A percentile compares a stretch with the other conserved stretches of the same genome.
These are phyloP conservation scores for Operophtera brumata DNA, from an alignment of 2,888 invertebrate genomes.

Conservation along the genomic window DNA sequence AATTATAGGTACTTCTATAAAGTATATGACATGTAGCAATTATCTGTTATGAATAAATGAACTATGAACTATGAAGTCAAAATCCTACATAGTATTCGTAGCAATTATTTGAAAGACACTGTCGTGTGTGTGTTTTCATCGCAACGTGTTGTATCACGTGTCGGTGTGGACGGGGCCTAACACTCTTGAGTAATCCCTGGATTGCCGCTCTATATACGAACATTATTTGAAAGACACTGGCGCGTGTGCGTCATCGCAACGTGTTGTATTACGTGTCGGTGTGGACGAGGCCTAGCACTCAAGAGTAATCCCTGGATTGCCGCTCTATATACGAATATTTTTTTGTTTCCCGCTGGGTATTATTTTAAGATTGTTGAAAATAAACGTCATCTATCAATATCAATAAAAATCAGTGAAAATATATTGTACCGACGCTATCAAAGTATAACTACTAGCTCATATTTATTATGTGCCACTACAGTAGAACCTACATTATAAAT, in stretches of 20 bases:
- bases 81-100: too few relatives aligned
- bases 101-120: not conserved
- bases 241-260: not conserved
- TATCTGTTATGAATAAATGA: too few relatives aligned
- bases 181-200: constrained; percentile 5
- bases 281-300: not conserved
- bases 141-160: not conserved
- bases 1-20: too few relatives aligned
- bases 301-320: constrained; percentile 8
- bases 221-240: not conserved
- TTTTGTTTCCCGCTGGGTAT: not conserved
- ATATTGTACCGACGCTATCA: not conserved
- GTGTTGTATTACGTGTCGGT: not conserved
- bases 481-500: too few relatives aligned
- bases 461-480: too few relatives aligned
- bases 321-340: not conserved
- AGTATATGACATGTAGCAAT: too few relatives aligned
- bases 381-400: not conserved
- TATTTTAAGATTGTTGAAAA: constrained; percentile 14
- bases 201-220: not conserved
- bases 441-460: too few relatives aligned
- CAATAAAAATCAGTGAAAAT: not conserved
- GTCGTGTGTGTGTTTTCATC: not conserved
- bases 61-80: too few relatives aligned
- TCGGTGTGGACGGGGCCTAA: not conserved